Conservation (phyloP, 2,888 invertebrate species). For the Drosophila tanythrix region DNA sequence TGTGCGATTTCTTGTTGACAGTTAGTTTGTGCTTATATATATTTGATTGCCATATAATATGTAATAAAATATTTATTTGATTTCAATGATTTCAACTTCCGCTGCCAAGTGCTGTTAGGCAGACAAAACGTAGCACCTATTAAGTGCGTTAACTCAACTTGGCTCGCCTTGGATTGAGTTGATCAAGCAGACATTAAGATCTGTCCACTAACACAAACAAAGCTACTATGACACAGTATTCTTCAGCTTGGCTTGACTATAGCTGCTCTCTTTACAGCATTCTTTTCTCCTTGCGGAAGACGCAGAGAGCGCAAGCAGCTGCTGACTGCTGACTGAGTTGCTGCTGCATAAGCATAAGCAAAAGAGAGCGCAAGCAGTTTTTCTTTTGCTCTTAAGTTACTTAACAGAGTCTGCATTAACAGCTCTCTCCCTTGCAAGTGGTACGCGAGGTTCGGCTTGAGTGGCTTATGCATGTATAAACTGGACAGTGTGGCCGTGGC, state of each 20-base stretch:
- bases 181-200: neutral
- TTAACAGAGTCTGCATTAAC: slow-evolving; percentile 3
- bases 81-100: neutral
- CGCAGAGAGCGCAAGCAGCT: slow-evolving; percentile 2
- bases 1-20: neutral
- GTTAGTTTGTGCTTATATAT: neutral
- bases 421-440: slow-evolving; percentile 7
- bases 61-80: neutral
- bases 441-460: slow-evolving; percentile 50
- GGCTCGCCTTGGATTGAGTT: neutral
- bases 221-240: neutral
- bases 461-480: slow-evolving; percentile 42
- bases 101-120: neutral
- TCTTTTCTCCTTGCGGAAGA: slow-evolving; percentile 3
- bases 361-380: neutral
- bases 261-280: neutral
- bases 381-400: slow-evolving; percentile 29
- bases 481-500: slow-evolving; percentile 41
- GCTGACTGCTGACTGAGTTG: neutral
- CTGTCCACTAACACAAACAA: neutral
- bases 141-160: neutral
- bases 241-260: neutral
- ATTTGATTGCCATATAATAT: neutral
- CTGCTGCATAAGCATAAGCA: neutral
- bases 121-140: neutral